Conservation (phyloP, 2,797 vertebrate genomes). For the Gadopsis marmoratus region DNA sequence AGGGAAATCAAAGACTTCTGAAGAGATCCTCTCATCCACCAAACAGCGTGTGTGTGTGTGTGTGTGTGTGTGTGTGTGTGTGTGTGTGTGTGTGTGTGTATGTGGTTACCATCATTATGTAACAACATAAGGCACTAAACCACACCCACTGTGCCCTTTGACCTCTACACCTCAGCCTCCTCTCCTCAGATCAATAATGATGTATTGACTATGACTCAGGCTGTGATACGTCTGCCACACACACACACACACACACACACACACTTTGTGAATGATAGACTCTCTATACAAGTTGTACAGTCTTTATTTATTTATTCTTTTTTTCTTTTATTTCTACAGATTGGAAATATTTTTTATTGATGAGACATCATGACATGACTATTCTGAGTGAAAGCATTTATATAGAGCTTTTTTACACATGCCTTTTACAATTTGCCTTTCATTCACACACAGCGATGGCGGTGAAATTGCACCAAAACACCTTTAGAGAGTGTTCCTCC, state of each 20-base stretch:
- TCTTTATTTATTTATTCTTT: too few relatives aligned
- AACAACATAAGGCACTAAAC: constrained; percentile 14
- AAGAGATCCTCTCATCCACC: not conserved
- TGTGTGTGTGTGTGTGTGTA: constrained; percentile 1
- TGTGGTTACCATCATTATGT: constrained; percentile 23
- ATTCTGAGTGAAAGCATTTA: too few relatives aligned
- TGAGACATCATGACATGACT: too few relatives aligned
- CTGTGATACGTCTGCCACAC: not conserved
- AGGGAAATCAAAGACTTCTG: constrained; percentile 21
- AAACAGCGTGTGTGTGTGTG: not conserved
- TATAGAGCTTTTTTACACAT: too few relatives aligned
- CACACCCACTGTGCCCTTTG: constrained; percentile 5
- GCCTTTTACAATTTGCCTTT: too few relatives aligned
- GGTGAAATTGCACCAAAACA: not conserved
- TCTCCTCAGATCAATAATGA: constrained; percentile 28
- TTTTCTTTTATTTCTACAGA: too few relatives aligned
- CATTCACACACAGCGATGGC: too few relatives aligned
- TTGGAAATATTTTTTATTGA: too few relatives aligned
- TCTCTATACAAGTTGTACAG: not conserved
- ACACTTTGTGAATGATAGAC: not conserved
- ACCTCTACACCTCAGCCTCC: constrained; percentile 34
- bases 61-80: not conserved
- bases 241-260: not conserved
- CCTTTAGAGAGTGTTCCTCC: not conserved
- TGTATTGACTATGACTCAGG: constrained; percentile 12